These are phyloP conservation scores for Schmidtea mediterranea DNA, from an alignment of 1,140 invertebrate species.

Conservation along the genomic window DNA sequence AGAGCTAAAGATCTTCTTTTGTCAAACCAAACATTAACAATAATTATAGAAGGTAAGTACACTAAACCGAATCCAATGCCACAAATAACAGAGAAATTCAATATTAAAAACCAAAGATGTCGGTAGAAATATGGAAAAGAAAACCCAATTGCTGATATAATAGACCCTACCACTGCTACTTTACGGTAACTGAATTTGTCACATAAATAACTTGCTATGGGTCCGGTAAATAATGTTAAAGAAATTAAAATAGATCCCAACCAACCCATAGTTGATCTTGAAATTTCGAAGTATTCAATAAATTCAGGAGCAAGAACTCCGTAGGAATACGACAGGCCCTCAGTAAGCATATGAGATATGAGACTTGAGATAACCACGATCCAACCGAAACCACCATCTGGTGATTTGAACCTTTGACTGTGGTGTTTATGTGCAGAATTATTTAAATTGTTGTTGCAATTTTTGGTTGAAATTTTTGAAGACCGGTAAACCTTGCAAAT, in stretches of 20 bases:
- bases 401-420: no score
- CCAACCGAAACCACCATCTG: conserved; percentile 45
- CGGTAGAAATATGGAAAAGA: conserved; percentile 43
- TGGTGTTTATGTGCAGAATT: no score
- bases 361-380: conserved; percentile 72
- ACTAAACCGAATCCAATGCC: conserved; percentile 85
- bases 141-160: conserved; percentile 46
- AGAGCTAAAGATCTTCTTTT: conserved; percentile 82
- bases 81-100: conserved; percentile 71
- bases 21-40: conserved; percentile 93
- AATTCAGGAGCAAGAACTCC: conserved; percentile 8
- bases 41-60: conserved; percentile 82
- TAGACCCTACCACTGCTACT: conserved; percentile 56
- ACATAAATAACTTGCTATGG: conserved; percentile 65
- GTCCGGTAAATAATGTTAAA: conserved; percentile 31
- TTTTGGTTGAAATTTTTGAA: no score
- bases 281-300: conserved; percentile 7
- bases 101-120: conserved; percentile 57
- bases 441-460: no score
- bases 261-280: conserved; percentile 31
- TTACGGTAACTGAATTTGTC: conserved; percentile 57
- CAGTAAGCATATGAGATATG: conserved; percentile 79
- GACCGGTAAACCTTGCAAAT: no score
- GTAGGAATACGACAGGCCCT: conserved; percentile 35
- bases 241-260: no score